Evolutionary conservation across 2,797 vertebrate genomes (phyloP), one percentile per base, ranked within the genome.

Genomic region (Chromis chromis): DNA sequence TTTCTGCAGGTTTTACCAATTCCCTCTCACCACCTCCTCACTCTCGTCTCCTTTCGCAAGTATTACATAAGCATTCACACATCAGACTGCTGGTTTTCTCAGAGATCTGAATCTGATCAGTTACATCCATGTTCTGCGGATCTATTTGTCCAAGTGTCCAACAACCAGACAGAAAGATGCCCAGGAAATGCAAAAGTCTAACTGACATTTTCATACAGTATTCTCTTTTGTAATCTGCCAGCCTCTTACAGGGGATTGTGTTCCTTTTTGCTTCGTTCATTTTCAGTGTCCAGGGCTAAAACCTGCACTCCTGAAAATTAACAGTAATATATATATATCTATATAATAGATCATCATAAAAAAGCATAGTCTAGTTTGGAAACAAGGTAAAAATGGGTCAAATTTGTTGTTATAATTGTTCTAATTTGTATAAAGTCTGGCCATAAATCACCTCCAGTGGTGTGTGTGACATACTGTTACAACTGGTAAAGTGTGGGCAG

Each of bases 1-100:
- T 64, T 54, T 66, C 9, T 65, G n/a, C 40, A 54, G 40, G 50
- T 63, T 74, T 70, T 70, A 36, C 46, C 36, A 33, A 31, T 55
- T 79, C 55, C 33, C 25, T 70, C 52, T 83, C 50, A 40, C 65
- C 80, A 79, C 76, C 75, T 85, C 74, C 66, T 83, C 84, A 40
- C 46, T 52, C 49, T 64, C 67, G 36, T 78, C 40, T 80, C 67
- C 58, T 71, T 78, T 75, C 57, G 46, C 36, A 5, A 53, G 56
- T 70, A 25, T 87, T 89, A 74, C 78, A 82, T 77, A 83, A 90
- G 73, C 66, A 70, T 76, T 85, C 79, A 75, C 85, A 76, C 77
- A 66, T 81, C 76, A 84, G 73, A 67, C 25, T 69, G 62, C 27
- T 55, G 64, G 12, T 69, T 57, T 55, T 82, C 71, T 80, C 58